Evolutionary conservation across 1,140 invertebrate genomes (phyloP).

Genomic region (Limonius californicus): DNA sequence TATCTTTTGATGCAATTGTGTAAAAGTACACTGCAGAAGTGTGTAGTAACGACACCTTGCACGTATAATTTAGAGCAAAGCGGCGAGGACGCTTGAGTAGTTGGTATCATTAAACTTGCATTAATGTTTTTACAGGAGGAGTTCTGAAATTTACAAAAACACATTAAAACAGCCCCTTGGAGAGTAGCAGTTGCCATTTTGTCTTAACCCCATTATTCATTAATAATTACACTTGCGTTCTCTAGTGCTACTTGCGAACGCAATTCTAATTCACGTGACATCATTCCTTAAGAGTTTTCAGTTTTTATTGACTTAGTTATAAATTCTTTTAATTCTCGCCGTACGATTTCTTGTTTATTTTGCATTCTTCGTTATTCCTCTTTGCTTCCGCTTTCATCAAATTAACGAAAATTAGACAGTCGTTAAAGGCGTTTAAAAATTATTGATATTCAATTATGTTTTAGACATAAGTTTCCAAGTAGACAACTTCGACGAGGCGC

Average conservation of each 20-base stretch:
- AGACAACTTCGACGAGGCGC: too few species aligned
- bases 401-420: too few species aligned
- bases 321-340: conserved; percentile 1
- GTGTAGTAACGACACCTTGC: conserved; percentile 19
- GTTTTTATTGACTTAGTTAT: conserved; percentile 13
- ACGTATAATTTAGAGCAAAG: not conserved
- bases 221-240: conserved; percentile 21
- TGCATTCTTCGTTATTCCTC: too few species aligned
- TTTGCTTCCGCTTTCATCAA: too few species aligned
- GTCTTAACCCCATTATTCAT: conserved; percentile 20
- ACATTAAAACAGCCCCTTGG: conserved; percentile 16
- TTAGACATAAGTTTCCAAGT: too few species aligned
- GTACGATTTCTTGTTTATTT: too few species aligned
- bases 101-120: too few species aligned
- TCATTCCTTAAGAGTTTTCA: conserved; percentile 15
- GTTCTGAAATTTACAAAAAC: conserved; percentile 18
- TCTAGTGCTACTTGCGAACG: conserved; percentile 17
- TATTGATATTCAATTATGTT: too few species aligned
- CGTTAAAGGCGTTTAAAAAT: too few species aligned
- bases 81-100: not conserved
- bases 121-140: too few species aligned
- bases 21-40: not conserved
- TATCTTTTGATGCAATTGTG: too few species aligned
- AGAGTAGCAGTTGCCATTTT: conserved; percentile 17
- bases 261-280: conserved; percentile 20